Conservation (phyloP, 2,888 invertebrate genomes). For the Athripsodes cinereus region DNA sequence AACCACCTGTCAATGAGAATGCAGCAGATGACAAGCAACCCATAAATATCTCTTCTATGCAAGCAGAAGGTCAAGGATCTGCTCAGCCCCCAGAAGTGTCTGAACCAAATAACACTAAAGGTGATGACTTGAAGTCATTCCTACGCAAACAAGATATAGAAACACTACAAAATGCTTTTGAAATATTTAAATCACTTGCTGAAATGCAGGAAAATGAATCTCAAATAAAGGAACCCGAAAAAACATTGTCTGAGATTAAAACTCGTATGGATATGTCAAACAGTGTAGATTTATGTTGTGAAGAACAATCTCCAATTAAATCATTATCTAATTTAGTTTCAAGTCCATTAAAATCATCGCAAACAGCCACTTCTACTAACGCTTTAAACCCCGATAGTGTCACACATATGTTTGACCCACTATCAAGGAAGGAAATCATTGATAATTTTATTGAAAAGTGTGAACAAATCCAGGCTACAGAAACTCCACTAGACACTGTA, state of each 20-base stretch:
- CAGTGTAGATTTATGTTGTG: conserved; percentile 24
- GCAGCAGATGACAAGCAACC: background rate
- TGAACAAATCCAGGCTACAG: conserved; percentile 1
- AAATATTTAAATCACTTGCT: conserved; percentile 42
- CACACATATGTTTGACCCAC: conserved; percentile 19
- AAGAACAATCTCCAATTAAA: conserved; percentile 55
- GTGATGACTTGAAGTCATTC: conserved; percentile 22
- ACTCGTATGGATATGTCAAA: conserved; percentile 38
- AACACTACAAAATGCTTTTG: conserved; percentile 46
- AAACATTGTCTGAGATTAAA: conserved; percentile 30
- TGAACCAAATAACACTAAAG: background rate
- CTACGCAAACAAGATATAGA: conserved; percentile 34
- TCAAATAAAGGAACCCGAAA: conserved; percentile 4
- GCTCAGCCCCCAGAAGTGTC: background rate
- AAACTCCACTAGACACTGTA: background rate
- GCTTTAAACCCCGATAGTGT: conserved; percentile 29
- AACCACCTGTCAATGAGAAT: background rate
- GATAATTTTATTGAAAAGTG: background rate
- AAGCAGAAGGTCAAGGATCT: background rate
- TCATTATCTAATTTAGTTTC: conserved; percentile 59
- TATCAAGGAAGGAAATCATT: background rate
- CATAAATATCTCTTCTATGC: background rate
- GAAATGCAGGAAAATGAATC: conserved; percentile 33
- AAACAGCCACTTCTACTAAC: conserved; percentile 32
- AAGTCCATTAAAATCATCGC: conserved; percentile 41